Evolutionary conservation across 2,113 vertebrate species (phyloP), one percentile per base, ranked within the genome.

Genomic region (Daphoenositta chrysoptera): DNA sequence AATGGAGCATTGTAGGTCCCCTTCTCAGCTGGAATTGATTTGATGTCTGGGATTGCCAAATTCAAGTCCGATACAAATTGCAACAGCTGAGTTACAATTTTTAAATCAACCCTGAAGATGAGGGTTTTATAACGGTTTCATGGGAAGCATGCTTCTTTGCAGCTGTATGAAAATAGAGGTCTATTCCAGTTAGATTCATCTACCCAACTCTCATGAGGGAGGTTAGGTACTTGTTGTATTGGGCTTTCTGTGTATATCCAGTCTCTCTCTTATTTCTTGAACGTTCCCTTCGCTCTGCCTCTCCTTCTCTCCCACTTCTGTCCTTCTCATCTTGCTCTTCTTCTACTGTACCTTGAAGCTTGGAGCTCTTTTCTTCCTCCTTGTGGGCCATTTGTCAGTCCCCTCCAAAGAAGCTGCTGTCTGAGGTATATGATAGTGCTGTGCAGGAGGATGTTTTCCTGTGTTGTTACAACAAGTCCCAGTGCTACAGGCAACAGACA

Each of bases 81-180:
- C 73, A 98, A 92, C 95, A 97, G 94, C 96, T 97, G 94, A 97
- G 71, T 92, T 95, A 78, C 35, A 89, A 69, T 95, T 97, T 97
- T 96, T 95, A 94, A 97, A 96, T 95, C 88, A 93, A 58, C 96
- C 89, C 80, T 87, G 66, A 94, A 97, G 93, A 89, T 75, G 77
- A 94, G 27, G 48, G 83, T n/a, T 68, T 97, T 97, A 65, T 95
- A 87, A 79, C 83, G n/a, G 80, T 95, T 95, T 94, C 66, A 83
- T 94, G 94, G 90, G 95, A 97, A 97, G 64, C 75, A 51, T 92
- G 77, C 95, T 97, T 97, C 91, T 97, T 95, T 94, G 84, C 87
- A 96, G 87, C 91, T 94, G 68, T 83, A 53, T 93, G 83, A 94
- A 97, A 95, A 94, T 58, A 40, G 78, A 96, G 27, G 19, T 71